Evolutionary conservation across 2,113 vertebrate species (phyloP).

Genomic region (Reinhardtius hippoglossoides): DNA sequence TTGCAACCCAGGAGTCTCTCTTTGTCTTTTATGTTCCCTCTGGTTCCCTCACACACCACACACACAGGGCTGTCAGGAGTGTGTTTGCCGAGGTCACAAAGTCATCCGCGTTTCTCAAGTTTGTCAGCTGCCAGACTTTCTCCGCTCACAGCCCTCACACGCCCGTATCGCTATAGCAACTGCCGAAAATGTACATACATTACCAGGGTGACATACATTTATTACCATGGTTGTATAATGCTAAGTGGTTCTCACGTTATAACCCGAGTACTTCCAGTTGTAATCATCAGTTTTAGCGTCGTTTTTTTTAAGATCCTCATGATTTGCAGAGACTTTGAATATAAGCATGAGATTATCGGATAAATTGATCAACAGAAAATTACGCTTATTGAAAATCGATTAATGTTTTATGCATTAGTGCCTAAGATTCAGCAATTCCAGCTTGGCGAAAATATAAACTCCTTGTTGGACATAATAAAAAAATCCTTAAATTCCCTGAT

Average conservation of each 20-base stretch:
- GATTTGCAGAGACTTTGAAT: background rate
- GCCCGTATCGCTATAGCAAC: slow-evolving; percentile 28
- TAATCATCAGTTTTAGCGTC: background rate
- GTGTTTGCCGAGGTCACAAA: slow-evolving; percentile 62
- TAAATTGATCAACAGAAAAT: too few relatives aligned
- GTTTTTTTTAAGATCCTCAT: too few relatives aligned
- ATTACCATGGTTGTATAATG: background rate
- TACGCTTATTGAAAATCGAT: too few relatives aligned
- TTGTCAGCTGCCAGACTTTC: slow-evolving; percentile 48
- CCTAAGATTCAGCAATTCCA: too few relatives aligned
- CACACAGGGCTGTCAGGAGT: slow-evolving; percentile 30
- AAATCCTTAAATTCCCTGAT: background rate
- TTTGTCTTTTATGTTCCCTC: background rate
- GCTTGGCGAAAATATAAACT: too few relatives aligned
- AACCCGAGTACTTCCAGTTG: background rate
- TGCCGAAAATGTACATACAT: background rate
- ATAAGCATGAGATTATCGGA: too few relatives aligned
- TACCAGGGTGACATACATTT: background rate
- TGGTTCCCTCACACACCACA: background rate
- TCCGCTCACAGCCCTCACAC: background rate
- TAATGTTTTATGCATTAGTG: too few relatives aligned
- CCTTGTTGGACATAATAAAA: too few relatives aligned
- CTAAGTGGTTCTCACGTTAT: background rate
- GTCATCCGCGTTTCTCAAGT: slow-evolving; percentile 50
- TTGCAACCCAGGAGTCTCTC: background rate